phyloP scores from a whole-genome alignment of 2,888 invertebrate species.

The Plemyria rubiginata region DNA sequence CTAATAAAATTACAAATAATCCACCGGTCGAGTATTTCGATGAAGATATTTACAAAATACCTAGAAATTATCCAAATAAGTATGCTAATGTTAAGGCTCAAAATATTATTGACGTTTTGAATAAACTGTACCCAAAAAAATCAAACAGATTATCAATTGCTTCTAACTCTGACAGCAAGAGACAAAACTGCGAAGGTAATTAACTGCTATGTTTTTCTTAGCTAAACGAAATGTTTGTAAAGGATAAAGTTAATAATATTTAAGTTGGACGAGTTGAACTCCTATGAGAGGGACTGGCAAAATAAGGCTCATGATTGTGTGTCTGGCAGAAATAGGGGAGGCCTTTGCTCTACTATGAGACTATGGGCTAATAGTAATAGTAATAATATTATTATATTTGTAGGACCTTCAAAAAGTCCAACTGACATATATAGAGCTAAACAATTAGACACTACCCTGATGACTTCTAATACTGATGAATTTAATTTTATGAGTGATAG shows the following conservation, averaged over 20 bases:
- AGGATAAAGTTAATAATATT: too few relatives aligned
- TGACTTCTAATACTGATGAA: not conserved
- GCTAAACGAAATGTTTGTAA: not conserved
- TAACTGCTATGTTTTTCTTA: not conserved
- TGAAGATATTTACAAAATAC: constrained; percentile 3
- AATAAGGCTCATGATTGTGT: too few relatives aligned
- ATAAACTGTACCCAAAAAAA: constrained; percentile 8
- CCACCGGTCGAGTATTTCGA: not conserved
- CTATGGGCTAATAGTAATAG: too few relatives aligned
- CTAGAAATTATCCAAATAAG: not conserved
- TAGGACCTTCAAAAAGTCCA: not conserved
- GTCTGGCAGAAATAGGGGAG: too few relatives aligned
- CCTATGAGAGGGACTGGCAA: too few relatives aligned
- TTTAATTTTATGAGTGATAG: not conserved
- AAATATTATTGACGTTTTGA: constrained; percentile 15
- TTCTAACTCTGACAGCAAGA: not conserved
- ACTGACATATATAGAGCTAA: not conserved
- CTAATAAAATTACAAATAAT: constrained; percentile 5
- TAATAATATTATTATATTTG: not conserved
- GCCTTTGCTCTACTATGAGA: too few relatives aligned
- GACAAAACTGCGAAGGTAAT: constrained; percentile 8
- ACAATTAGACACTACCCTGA: not conserved
- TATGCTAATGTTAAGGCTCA: constrained; percentile 11
- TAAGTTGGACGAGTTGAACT: too few relatives aligned
- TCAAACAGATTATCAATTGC: not conserved